phyloP scores from a whole-genome alignment of 2,113 vertebrate species.

The Otocyon megalotis region DNA sequence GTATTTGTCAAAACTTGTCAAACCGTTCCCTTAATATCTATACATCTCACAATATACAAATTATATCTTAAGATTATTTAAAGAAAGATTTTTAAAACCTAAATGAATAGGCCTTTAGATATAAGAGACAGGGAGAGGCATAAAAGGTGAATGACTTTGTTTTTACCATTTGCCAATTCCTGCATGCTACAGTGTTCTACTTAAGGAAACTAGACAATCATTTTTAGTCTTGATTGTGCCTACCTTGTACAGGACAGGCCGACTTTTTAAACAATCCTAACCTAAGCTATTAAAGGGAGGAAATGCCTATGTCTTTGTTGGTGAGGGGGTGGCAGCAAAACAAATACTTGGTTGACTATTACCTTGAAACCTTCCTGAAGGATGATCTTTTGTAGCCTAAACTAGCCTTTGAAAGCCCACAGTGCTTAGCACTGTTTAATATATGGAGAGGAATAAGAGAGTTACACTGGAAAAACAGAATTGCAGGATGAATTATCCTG shows the following conservation, averaged over 20 bases:
- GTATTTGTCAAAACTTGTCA: constrained; percentile 17
- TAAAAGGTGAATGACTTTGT: not conserved
- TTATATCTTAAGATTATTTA: not conserved
- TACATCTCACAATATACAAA: not conserved
- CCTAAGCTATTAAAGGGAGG: not conserved
- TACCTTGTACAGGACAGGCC: not conserved
- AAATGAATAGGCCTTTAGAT: not conserved
- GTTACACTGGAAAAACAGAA: not conserved
- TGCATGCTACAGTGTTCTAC: not conserved
- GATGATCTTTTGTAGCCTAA: not conserved
- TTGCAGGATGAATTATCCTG: not conserved
- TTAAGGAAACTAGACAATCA: not conserved
- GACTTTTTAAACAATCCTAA: not conserved
- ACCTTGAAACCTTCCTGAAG: not conserved
- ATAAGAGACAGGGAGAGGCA: not conserved
- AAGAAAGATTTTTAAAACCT: not conserved
- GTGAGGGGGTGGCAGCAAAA: not conserved
- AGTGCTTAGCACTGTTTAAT: not conserved
- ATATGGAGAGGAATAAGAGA: not conserved
- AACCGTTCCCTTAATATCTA: not conserved
- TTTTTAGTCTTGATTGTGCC: not conserved
- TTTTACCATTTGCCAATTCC: not conserved
- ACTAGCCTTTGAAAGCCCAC: not conserved
- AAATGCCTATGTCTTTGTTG: not conserved
- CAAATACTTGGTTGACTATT: not conserved